Base-by-base conservation (phyloP, 2,113 vertebrate species). In the Sebastes fasciatus region DNA sequence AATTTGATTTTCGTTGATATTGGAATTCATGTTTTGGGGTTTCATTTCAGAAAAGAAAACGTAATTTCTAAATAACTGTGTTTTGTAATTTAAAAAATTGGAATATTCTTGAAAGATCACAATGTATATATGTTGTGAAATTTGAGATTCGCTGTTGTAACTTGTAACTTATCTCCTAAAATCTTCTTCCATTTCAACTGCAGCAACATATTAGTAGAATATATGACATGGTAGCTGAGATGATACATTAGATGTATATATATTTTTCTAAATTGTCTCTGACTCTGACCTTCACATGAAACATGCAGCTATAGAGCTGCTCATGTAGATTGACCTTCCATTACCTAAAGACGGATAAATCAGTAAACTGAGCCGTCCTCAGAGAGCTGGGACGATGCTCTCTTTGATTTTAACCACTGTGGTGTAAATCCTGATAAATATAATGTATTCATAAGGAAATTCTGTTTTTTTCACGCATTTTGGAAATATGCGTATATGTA, bases 301-400 rank as follows among this genome's bases (percentile, higher is more conserved):
- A 75, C 48, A 61, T 51, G 14, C 70, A 51, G 57, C 57, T 13
- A 63, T 49, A 74, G 74, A 84, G 55, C 49, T 84, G 40, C 49
- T 40, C 9, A 17, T 40, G 40, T 55, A 5, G 70, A 61, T 64
- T 82, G 79, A 79, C 74, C 62, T 63, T 55, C 69, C 40, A 61
- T 54, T 55, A 60, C 34, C 49, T 42, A 46, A 79, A 58, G 21
- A 83, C 54, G 68, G 57, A 82, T 83, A 57, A 61, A 78, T 67
- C 19, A 16, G 48, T 73, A 19, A 68, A 58, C 21, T 34, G 46
- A 64, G 58, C 42, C n/a, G 26, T 57, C 48, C 72, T 45, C 54
- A 34, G 19, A 52, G 49, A 69, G 26, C 48, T 58, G 67, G 7
- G 34, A 10, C 45, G 26, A 19, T 21, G 42, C 23, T 54, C 10